These are phyloP conservation scores for Drosophila algonquin DNA, from an alignment of 2,888 invertebrate species.

Conservation along the genomic window DNA sequence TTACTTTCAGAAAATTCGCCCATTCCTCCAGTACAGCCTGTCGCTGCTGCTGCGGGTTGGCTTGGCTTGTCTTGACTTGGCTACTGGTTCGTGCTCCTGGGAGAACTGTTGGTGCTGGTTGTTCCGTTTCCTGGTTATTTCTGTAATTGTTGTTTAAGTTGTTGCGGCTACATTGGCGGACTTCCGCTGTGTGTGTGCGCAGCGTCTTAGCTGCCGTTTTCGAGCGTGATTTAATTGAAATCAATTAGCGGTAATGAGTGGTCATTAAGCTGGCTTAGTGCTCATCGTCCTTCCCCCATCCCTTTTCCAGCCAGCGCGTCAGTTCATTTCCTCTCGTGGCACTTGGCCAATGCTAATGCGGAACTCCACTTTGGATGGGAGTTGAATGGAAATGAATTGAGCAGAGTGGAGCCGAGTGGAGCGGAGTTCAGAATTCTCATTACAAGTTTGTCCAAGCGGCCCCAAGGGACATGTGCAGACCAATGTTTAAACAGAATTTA, in stretches of 20 bases:
- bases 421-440: not conserved
- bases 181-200: slow-evolving; percentile 43
- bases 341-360: slow-evolving; percentile 15
- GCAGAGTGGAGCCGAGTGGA: not conserved
- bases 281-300: not conserved
- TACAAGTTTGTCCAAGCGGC: slow-evolving; percentile 7
- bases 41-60: slow-evolving; percentile 23
- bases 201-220: slow-evolving; percentile 57
- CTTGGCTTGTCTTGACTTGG: slow-evolving; percentile 30
- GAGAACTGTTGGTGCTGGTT: slow-evolving; percentile 26
- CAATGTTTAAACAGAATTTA: slow-evolving; percentile 38
- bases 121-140: slow-evolving; percentile 63
- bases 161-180: slow-evolving; percentile 70
- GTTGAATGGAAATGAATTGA: not conserved
- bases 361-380: slow-evolving; percentile 2
- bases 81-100: slow-evolving; percentile 16
- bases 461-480: not conserved
- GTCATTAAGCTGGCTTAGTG: slow-evolving; percentile 81
- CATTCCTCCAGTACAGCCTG: not conserved
- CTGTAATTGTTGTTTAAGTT: slow-evolving; percentile 77
- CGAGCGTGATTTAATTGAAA: slow-evolving; percentile 84
- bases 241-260: slow-evolving; percentile 84
- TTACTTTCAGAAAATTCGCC: slow-evolving; percentile 64
- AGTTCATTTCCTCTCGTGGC: slow-evolving; percentile 23
- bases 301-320: slow-evolving; percentile 2